Percentiles rank a stretch among this genome's conserved stretches.
Conservation (phyloP, 2,113 vertebrate genomes). For the Helogale parvula region DNA sequence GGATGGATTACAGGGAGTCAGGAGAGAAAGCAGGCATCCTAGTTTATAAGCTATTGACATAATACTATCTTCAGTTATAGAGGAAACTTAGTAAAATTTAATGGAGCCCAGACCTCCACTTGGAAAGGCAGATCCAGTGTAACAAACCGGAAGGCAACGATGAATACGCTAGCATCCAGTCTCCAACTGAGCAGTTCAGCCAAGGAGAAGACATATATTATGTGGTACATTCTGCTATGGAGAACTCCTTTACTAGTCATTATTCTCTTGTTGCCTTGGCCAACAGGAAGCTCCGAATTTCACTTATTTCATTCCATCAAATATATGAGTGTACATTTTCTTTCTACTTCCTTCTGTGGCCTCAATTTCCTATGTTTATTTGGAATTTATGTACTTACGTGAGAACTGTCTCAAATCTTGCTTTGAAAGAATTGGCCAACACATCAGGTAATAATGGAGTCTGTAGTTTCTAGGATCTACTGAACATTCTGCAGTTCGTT, state of each 20-base stretch:
- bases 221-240: background rate
- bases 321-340: background rate
- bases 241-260: background rate
- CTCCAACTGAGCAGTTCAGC: background rate
- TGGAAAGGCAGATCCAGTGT: background rate
- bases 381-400: slow-evolving; percentile 13
- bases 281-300: slow-evolving; percentile 40
- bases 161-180: background rate
- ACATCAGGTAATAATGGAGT: background rate
- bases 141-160: background rate
- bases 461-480: slow-evolving; percentile 5
- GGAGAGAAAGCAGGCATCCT: background rate
- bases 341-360: background rate
- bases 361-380: slow-evolving; percentile 30
- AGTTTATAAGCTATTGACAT: slow-evolving; percentile 20
- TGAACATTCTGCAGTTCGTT: slow-evolving; percentile 42
- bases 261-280: background rate
- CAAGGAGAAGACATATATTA: background rate
- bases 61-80: background rate
- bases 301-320: slow-evolving; percentile 17
- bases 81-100: background rate
- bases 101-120: background rate
- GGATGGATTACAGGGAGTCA: background rate
- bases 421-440: slow-evolving; percentile 29
- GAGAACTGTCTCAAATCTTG: background rate